These are phyloP conservation scores for Peromyscus eremicus DNA, from an alignment of 2,797 vertebrate genomes.

Conservation along the genomic window DNA sequence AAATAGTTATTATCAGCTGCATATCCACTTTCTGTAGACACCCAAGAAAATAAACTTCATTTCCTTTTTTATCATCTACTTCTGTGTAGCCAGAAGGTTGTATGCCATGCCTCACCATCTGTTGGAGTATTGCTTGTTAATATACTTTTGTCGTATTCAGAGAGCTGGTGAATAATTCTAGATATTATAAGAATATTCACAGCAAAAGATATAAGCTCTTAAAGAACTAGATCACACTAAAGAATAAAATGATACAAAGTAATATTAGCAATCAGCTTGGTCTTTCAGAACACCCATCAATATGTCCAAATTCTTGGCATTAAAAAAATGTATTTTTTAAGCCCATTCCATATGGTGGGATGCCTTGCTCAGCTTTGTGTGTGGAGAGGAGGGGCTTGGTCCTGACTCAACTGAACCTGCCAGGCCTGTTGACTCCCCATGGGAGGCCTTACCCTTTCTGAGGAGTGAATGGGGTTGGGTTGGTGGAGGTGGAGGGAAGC, in stretches of 20 bases:
- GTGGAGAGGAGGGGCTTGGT: too few relatives aligned
- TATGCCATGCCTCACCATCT: conserved; percentile 61
- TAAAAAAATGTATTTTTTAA: neutral
- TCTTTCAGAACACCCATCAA: neutral
- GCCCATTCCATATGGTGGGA: too few relatives aligned
- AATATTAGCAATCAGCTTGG: neutral
- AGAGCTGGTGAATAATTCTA: conserved; percentile 14
- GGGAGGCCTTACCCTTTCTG: too few relatives aligned
- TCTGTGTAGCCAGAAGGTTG: conserved; percentile 67
- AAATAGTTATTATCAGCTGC: conserved; percentile 67
- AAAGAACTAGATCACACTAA: conserved; percentile 14
- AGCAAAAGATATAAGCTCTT: neutral
- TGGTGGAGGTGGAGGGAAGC: too few relatives aligned
- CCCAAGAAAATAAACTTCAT: conserved; percentile 68
- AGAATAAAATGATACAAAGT: neutral
- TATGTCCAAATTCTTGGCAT: conserved; percentile 9
- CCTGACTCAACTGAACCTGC: too few relatives aligned
- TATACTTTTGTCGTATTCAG: conserved; percentile 47
- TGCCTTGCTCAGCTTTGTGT: too few relatives aligned
- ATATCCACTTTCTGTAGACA: conserved; percentile 61
- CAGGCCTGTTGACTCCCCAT: too few relatives aligned
- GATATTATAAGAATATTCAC: conserved; percentile 28
- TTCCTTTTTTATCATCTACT: conserved; percentile 65
- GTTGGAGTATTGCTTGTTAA: conserved; percentile 60
- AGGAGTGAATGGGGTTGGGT: too few relatives aligned